Percentiles rank a stretch among this genome's conserved stretches.
Evolutionary conservation across 2,888 invertebrate genomes (phyloP).

Genomic region (Seira sanloemensis): DNA sequence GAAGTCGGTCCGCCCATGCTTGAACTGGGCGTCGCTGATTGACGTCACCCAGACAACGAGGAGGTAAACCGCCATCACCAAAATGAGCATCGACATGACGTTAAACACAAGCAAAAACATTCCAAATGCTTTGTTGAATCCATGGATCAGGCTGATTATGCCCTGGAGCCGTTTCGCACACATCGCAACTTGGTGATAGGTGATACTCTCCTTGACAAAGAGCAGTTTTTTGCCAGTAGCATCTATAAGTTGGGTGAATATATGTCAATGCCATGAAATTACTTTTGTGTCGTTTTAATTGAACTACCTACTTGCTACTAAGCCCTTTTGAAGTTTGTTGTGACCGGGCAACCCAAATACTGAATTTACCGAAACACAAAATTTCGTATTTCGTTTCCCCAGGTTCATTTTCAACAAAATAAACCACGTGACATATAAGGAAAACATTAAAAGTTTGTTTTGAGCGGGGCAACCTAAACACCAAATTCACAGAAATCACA

Average conservation of each 20-base stretch:
- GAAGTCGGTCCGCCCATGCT: background rate
- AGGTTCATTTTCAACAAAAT: too few relatives aligned
- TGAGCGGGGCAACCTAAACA: too few relatives aligned
- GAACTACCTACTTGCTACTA: too few relatives aligned
- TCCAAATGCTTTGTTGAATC: slow-evolving; percentile 23
- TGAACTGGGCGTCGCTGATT: background rate
- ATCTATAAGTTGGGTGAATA: background rate
- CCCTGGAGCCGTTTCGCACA: slow-evolving; percentile 5
- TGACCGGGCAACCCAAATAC: too few relatives aligned
- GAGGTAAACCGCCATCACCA: slow-evolving; percentile 6
- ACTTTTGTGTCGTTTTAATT: too few relatives aligned
- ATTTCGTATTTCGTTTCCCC: too few relatives aligned
- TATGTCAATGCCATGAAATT: too few relatives aligned
- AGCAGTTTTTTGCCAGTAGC: background rate
- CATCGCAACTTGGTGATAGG: background rate
- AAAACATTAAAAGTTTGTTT: too few relatives aligned
- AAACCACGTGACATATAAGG: too few relatives aligned
- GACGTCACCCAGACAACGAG: background rate
- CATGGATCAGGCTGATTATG: background rate
- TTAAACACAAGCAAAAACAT: background rate
- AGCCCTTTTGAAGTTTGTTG: too few relatives aligned
- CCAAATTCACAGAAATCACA: too few relatives aligned
- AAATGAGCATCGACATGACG: background rate
- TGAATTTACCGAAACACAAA: too few relatives aligned
- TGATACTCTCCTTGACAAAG: background rate